phyloP scores from a whole-genome alignment of 2,888 invertebrate genomes.

The Physocephala rufipes region DNA sequence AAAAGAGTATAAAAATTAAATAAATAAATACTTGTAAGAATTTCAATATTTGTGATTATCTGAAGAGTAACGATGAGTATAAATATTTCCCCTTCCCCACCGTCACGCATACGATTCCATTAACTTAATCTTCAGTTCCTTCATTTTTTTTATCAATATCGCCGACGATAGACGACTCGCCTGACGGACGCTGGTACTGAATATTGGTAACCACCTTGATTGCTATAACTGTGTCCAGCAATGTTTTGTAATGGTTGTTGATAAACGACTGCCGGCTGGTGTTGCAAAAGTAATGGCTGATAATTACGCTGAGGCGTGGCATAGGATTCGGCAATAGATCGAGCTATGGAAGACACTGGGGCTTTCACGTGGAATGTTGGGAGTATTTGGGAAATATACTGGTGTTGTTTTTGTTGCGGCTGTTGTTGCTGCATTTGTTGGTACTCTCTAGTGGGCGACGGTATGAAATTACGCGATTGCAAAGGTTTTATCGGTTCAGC shows the following conservation, averaged over 20 bases:
- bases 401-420: slow-evolving; percentile 33
- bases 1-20: no score
- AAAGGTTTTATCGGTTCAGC: slow-evolving; percentile 37
- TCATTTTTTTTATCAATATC: not conserved
- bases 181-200: slow-evolving; percentile 60
- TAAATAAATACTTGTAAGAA: no score
- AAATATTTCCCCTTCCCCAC: no score
- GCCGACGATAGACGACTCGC: slow-evolving; percentile 57
- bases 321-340: slow-evolving; percentile 22
- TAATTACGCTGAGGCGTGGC: slow-evolving; percentile 22
- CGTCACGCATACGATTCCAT: no score
- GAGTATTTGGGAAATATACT: slow-evolving; percentile 33
- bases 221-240: slow-evolving; percentile 53
- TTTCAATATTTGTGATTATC: no score
- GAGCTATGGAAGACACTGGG: slow-evolving; percentile 18
- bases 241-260: slow-evolving; percentile 19
- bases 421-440: slow-evolving; percentile 35
- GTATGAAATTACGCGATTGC: slow-evolving; percentile 17
- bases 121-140: no score
- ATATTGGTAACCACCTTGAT: slow-evolving; percentile 58
- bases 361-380: slow-evolving; percentile 23
- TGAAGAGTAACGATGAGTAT: no score
- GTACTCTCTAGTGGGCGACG: not conserved
- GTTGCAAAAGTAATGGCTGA: not conserved
- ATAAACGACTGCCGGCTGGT: not conserved